Percentiles rank a stretch among this genome's conserved stretches.
These are phyloP conservation scores for Athene noctua DNA, from an alignment of 2,113 vertebrate genomes.

Conservation along the genomic window DNA sequence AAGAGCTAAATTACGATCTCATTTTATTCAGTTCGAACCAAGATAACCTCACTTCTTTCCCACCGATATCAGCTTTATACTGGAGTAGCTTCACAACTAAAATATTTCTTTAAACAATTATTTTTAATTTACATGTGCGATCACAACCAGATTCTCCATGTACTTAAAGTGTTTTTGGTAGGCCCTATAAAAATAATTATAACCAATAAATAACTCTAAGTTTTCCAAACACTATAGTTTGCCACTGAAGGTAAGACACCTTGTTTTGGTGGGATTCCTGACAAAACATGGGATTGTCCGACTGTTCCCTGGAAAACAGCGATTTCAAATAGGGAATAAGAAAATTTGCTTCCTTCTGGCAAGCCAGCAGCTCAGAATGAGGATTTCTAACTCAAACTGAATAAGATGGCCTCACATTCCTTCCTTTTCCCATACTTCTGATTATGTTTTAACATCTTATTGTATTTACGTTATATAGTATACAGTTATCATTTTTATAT, in stretches of 20 bases:
- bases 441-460: not conserved
- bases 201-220: not conserved
- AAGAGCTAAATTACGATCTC: not conserved
- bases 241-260: not conserved
- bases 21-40: not conserved
- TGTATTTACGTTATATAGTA: not conserved
- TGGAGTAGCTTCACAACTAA: not conserved
- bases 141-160: not conserved
- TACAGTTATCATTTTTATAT: not conserved
- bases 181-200: not conserved
- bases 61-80: not conserved
- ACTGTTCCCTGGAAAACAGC: not conserved
- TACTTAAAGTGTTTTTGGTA: not conserved
- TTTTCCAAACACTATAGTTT: not conserved
- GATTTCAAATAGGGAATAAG: not conserved
- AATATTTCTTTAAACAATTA: not conserved
- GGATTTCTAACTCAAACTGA: not conserved
- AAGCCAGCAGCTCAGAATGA: not conserved
- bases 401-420: not conserved
- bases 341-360: not conserved
- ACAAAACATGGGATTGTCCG: not conserved
- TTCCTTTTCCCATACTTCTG: not conserved
- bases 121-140: not conserved
- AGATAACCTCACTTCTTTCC: not conserved
- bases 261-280: not conserved